Evolutionary conservation across 2,113 vertebrate species (phyloP).

Genomic region (Scortum barcoo): DNA sequence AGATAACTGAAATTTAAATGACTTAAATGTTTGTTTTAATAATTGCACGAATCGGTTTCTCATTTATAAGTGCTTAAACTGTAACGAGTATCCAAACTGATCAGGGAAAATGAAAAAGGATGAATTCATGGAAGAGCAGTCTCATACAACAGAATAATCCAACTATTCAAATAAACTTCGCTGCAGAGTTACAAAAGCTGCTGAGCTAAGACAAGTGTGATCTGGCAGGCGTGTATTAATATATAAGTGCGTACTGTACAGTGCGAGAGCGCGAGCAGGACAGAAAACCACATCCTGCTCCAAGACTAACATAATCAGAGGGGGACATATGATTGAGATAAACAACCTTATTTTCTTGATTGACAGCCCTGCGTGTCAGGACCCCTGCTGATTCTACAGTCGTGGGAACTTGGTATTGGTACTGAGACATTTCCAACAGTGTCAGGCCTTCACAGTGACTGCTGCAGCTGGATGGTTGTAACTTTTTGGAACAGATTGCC

Average conservation of each 20-base stretch:
- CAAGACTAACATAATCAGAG: constrained; percentile 65
- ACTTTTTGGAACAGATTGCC: constrained; percentile 18
- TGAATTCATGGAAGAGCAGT: constrained; percentile 3
- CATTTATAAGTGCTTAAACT: not conserved
- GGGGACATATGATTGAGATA: constrained; percentile 42
- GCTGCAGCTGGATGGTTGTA: constrained; percentile 33
- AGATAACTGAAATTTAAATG: constrained; percentile 11
- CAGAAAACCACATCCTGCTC: constrained; percentile 47
- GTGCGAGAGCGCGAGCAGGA: constrained; percentile 15
- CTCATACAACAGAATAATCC: constrained; percentile 8
- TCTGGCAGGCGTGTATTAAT: constrained; percentile 38
- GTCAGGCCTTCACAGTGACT: not conserved
- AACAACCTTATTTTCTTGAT: constrained; percentile 18
- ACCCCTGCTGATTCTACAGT: constrained; percentile 9
- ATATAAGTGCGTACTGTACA: constrained; percentile 13
- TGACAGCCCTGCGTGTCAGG: constrained; percentile 17
- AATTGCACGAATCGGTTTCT: not conserved
- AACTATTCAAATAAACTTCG: constrained; percentile 31
- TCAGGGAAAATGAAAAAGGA: constrained; percentile 5
- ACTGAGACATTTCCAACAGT: constrained; percentile 19
- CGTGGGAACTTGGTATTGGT: constrained; percentile 19
- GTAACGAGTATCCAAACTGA: constrained; percentile 20
- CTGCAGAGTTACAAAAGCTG: constrained; percentile 15
- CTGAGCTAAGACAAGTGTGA: constrained; percentile 27
- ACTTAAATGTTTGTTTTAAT: constrained; percentile 17